Evolutionary conservation across 2,113 vertebrate genomes (phyloP).

Genomic region (Andinoacara biseriatus): DNA sequence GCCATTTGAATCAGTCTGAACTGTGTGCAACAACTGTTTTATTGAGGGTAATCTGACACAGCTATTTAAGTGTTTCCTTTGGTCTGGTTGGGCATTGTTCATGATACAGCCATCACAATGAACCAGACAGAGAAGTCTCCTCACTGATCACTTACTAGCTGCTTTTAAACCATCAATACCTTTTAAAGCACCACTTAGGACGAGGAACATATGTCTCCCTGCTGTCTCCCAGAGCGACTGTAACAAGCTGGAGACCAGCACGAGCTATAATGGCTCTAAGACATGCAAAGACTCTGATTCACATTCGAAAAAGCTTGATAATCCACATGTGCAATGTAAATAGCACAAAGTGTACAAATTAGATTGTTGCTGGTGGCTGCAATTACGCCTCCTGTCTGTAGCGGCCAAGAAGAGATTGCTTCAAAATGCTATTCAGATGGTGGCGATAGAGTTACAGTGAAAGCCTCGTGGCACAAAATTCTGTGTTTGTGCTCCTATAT

Average conservation of each 20-base stretch:
- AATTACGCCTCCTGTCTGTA: not conserved
- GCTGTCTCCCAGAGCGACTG: slow-evolving; percentile 52
- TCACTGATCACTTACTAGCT: slow-evolving; percentile 73
- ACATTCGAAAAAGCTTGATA: slow-evolving; percentile 23
- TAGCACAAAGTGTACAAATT: not conserved
- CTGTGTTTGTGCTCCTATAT: not conserved
- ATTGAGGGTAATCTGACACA: slow-evolving; percentile 15
- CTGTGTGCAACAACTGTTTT: slow-evolving; percentile 10
- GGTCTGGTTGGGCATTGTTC: slow-evolving; percentile 37
- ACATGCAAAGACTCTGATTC: not conserved
- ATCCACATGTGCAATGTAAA: not conserved
- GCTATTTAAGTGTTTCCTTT: slow-evolving; percentile 2
- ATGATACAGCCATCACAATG: slow-evolving; percentile 33
- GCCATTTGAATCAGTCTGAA: slow-evolving; percentile 6
- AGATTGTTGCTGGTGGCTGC: not conserved
- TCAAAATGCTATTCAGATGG: not conserved
- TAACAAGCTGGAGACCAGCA: slow-evolving; percentile 29
- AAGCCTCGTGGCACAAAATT: not conserved
- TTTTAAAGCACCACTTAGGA: slow-evolving; percentile 79
- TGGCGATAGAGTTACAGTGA: not conserved
- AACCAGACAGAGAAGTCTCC: slow-evolving; percentile 60
- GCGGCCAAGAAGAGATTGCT: not conserved
- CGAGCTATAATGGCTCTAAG: slow-evolving; percentile 21
- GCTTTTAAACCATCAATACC: slow-evolving; percentile 82
- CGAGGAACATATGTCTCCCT: slow-evolving; percentile 70